Conservation (phyloP, 92 coral and sea anemone species). For the Hydrozoanthus gracilis region DNA sequence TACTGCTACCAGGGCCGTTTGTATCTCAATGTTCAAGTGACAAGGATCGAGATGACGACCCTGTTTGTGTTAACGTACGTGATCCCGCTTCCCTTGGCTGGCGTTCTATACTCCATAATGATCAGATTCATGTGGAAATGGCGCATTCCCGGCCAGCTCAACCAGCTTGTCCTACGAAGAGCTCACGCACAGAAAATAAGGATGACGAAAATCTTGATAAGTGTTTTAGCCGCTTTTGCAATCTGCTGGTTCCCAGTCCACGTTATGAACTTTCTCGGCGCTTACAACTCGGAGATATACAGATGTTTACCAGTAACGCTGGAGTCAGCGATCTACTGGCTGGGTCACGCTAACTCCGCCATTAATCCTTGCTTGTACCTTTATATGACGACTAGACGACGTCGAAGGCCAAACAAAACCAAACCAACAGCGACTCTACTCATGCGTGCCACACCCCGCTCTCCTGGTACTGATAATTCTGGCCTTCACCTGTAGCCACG, state of each 20-base stretch:
- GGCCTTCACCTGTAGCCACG: background rate
- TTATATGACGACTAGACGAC: constrained; percentile 27
- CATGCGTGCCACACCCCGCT: constrained; percentile 11
- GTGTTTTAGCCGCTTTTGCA: constrained; percentile 26
- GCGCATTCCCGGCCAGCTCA: constrained; percentile 34
- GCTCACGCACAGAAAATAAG: constrained; percentile 35
- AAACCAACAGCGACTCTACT: constrained; percentile 10
- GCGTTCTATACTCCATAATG: constrained; percentile 18
- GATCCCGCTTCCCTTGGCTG: constrained; percentile 28
- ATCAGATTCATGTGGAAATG: constrained; percentile 35
- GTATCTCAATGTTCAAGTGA: background rate
- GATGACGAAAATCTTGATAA: constrained; percentile 30
- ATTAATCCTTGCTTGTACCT: constrained; percentile 42
- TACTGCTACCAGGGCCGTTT: constrained; percentile 27
- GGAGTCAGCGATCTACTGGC: constrained; percentile 25
- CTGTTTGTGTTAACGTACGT: constrained; percentile 20
- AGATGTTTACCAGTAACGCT: constrained; percentile 14
- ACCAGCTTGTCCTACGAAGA: constrained; percentile 21
- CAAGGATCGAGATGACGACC: constrained; percentile 29
- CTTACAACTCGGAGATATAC: background rate
- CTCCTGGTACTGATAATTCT: constrained; percentile 38
- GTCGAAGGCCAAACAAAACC: constrained; percentile 18
- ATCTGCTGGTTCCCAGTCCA: constrained; percentile 44
- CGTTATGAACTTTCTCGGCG: background rate
- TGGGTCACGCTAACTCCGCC: constrained; percentile 43